Percentiles rank a stretch among this genome's conserved stretches.
These are phyloP conservation scores for Atta colombica DNA, from an alignment of 1,140 invertebrate species.

Conservation along the genomic window DNA sequence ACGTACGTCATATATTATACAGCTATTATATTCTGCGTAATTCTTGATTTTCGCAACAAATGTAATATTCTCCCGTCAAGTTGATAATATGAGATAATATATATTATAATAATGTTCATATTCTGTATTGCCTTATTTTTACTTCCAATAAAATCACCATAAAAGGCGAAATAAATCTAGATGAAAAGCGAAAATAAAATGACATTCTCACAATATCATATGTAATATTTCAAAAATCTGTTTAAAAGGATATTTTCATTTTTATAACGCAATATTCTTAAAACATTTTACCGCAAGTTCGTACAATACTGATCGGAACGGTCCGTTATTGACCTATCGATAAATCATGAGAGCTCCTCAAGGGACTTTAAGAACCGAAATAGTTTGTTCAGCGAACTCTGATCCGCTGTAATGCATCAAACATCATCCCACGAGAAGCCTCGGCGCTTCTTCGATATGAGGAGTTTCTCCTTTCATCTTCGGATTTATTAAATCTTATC, in stretches of 20 bases:
- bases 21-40: slow-evolving; percentile 25
- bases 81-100: slow-evolving; percentile 35
- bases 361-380: slow-evolving; percentile 57
- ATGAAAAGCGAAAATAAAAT: slow-evolving; percentile 11
- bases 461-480: slow-evolving; percentile 48
- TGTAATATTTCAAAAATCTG: slow-evolving; percentile 15
- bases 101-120: slow-evolving; percentile 39
- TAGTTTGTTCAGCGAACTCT: slow-evolving; percentile 71
- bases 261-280: slow-evolving; percentile 46
- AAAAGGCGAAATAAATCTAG: slow-evolving; percentile 2
- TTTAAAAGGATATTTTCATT: slow-evolving; percentile 13
- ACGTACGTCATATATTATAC: slow-evolving; percentile 56
- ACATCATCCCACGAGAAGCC: slow-evolving; percentile 59
- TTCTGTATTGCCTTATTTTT: not conserved
- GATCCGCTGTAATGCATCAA: slow-evolving; percentile 74
- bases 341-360: slow-evolving; percentile 60
- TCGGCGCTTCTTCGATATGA: slow-evolving; percentile 45
- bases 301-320: slow-evolving; percentile 12
- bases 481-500: slow-evolving; percentile 75
- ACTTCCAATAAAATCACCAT: not conserved
- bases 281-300: slow-evolving; percentile 44
- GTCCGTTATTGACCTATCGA: slow-evolving; percentile 48
- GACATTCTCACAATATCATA: not conserved
- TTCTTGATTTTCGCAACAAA: slow-evolving; percentile 44
- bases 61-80: slow-evolving; percentile 35